These are phyloP conservation scores for Homarus americanus DNA, from an alignment of 1,140 invertebrate species.

Conservation along the genomic window DNA sequence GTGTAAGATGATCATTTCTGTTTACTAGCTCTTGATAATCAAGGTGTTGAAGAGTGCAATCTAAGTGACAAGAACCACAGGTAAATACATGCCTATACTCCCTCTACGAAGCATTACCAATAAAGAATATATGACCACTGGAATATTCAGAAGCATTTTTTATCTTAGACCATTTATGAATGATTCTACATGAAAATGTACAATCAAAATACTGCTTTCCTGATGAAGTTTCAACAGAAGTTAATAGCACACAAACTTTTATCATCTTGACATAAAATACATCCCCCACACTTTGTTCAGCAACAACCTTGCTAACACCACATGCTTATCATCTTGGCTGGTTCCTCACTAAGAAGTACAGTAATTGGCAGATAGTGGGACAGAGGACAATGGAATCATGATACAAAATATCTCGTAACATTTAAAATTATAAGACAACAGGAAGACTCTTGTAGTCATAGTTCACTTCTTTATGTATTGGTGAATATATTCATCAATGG, in stretches of 20 bases:
- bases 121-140: background rate
- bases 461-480: conserved; percentile 10
- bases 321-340: conserved; percentile 11
- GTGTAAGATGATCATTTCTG: background rate
- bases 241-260: conserved; percentile 1
- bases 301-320: background rate
- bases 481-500: conserved; percentile 1
- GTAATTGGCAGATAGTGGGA: conserved; percentile 4
- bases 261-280: conserved; percentile 1
- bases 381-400: conserved; percentile 2
- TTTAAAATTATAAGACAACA: conserved; percentile 27
- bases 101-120: conserved; percentile 14
- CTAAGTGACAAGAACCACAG: conserved; percentile 7
- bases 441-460: conserved; percentile 33
- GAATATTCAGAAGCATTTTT: conserved; percentile 10
- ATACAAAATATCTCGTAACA: conserved; percentile 27
- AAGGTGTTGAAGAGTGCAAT: background rate
- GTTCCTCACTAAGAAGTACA: conserved; percentile 8
- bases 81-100: conserved; percentile 4
- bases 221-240: background rate
- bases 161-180: conserved; percentile 17
- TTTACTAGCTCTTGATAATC: conserved; percentile 15
- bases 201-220: conserved; percentile 35
- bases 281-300: conserved; percentile 13
- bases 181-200: conserved; percentile 8